A percentile compares a stretch with the other conserved stretches of the same genome.
Conservation (phyloP, 1,140 invertebrate species). For the Pinna nobilis region DNA sequence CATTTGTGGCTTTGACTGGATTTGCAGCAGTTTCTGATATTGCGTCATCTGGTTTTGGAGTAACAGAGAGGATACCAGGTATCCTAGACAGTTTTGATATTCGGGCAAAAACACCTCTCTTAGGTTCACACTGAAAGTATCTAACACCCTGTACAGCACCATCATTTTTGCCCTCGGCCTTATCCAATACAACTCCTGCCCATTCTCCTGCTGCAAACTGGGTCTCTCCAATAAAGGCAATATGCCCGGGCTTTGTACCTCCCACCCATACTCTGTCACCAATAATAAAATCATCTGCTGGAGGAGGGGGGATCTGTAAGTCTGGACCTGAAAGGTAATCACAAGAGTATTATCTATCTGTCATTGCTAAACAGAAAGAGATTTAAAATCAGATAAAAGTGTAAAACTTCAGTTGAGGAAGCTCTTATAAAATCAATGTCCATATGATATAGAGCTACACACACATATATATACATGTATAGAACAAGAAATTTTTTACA, state of each 20-base stretch:
- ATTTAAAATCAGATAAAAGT: too few relatives aligned
- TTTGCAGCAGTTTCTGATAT: slow-evolving; percentile 28
- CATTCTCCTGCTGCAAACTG: slow-evolving; percentile 74
- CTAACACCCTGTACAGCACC: slow-evolving; percentile 74
- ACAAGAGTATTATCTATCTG: too few relatives aligned
- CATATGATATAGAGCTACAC: too few relatives aligned
- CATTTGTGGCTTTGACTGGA: slow-evolving; percentile 31
- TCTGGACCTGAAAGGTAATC: slow-evolving; percentile 60
- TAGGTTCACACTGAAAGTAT: slow-evolving; percentile 90
- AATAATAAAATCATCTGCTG: slow-evolving; percentile 89
- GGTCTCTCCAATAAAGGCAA: slow-evolving; percentile 98
- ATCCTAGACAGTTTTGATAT: slow-evolving; percentile 89
- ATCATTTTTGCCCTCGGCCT: slow-evolving; percentile 76
- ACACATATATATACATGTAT: too few relatives aligned
- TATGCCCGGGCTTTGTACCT: slow-evolving; percentile 94
- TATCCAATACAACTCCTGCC: slow-evolving; percentile 74
- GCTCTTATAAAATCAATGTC: too few relatives aligned
- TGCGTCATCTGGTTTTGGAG: slow-evolving; percentile 41
- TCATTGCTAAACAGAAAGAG: too few relatives aligned
- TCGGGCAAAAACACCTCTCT: slow-evolving; percentile 94
- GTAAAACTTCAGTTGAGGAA: too few relatives aligned
- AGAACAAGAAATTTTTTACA: too few relatives aligned
- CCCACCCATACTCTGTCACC: slow-evolving; percentile 96
- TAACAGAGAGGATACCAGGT: slow-evolving; percentile 75
- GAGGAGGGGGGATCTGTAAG: slow-evolving; percentile 38